These are phyloP conservation scores for Apotomis turbidana DNA, from an alignment of 2,888 invertebrate species.

Conservation along the genomic window DNA sequence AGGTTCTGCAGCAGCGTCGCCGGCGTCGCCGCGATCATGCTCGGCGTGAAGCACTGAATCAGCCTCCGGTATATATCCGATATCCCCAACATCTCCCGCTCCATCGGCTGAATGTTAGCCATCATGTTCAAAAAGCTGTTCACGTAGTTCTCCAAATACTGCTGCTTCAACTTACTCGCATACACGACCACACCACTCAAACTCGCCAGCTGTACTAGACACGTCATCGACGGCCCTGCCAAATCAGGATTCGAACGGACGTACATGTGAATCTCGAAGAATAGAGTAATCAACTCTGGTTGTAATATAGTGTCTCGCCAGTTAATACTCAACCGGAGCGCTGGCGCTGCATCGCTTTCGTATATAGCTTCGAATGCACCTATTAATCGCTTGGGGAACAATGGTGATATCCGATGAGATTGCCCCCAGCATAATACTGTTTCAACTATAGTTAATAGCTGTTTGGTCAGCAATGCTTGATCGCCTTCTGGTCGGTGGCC, in stretches of 20 bases:
- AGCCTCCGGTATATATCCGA: conserved; percentile 76
- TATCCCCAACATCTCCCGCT: conserved; percentile 75
- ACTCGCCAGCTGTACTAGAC: conserved; percentile 89
- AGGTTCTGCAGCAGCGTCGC: conserved; percentile 73
- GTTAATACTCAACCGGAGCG: conserved; percentile 85
- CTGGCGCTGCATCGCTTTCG: conserved; percentile 86
- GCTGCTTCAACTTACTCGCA: conserved; percentile 67
- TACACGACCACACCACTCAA: conserved; percentile 73
- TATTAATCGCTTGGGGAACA: conserved; percentile 87
- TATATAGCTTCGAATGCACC: conserved; percentile 88
- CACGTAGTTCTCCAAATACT: conserved; percentile 77
- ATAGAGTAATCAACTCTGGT: conserved; percentile 88
- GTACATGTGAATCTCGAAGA: conserved; percentile 93
- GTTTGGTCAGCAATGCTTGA: conserved; percentile 84
- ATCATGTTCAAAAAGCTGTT: conserved; percentile 75
- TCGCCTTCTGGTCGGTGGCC: conserved; percentile 79
- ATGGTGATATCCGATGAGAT: conserved; percentile 76
- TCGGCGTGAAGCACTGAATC: conserved; percentile 74
- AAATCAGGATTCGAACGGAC: conserved; percentile 89
- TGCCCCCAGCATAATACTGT: conserved; percentile 93
- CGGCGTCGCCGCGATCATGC: conserved; percentile 72
- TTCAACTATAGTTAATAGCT: conserved; percentile 90
- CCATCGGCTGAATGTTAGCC: conserved; percentile 72
- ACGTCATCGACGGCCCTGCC: conserved; percentile 90
- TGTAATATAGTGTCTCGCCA: conserved; percentile 92